Base-by-base conservation (phyloP, 1,140 invertebrate species). In the Argopecten irradians region DNA sequence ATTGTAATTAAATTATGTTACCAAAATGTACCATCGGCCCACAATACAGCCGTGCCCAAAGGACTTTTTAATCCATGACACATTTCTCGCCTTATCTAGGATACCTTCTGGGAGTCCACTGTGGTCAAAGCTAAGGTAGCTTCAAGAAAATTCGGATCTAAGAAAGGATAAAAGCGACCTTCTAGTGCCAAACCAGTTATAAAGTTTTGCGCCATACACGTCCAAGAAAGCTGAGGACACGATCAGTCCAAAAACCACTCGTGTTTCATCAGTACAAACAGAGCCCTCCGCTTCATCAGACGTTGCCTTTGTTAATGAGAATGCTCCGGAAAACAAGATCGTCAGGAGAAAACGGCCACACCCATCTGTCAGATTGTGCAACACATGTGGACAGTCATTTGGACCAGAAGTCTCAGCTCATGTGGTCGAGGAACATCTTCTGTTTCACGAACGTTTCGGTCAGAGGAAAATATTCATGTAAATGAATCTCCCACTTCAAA, bases 391-490 rank as follows among this genome's bases (percentile, higher is more conserved):
- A n/a, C 46, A 88, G n/a, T 41, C 83, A 1, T 90, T 90, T 33
- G 55, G 71, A 19, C 34, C 87, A 32, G 14, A 83, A 34, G 87
- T 90, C 5, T 87, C 88, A 33, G 84, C 87, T 22, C 87, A 85
- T 33, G 87, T 90, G 19, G 71, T 88, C 8, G 89, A 90, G 39
- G 89, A 90, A 41, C 89, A 90, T 41, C 82, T 88, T 1, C 82
- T 82, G 2, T 90, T 90, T 82, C 89, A 90, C 43, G 41, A 86
- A 33, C n/a, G 84, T 1, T 89, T 86, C 19, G 82, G 34, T 39
- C 34, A 39, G n/a, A 84, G 33, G 83, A 71, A 71, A 11, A 11
- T 71, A 5, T 71, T 71, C n/a, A 71, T 71, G 55, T 71, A 71
- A 71, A 11, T 46, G 22, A 55, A 55, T 22, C 43, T 19, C 7